Conservation (phyloP, 1,140 invertebrate species). For the Lepidostoma basale region DNA sequence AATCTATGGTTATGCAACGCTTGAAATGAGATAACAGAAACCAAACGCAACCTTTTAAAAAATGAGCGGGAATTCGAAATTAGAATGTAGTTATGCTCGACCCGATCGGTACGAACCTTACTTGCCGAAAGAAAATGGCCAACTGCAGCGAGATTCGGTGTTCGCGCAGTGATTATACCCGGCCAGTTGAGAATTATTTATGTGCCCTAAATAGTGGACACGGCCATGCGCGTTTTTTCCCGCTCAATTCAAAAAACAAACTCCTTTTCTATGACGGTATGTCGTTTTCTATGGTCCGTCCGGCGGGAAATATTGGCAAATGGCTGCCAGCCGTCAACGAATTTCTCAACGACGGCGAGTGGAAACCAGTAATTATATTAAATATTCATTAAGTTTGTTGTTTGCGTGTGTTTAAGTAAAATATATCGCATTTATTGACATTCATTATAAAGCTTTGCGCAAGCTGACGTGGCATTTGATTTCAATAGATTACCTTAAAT, state of each 20-base stretch:
- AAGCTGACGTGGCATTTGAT: no score
- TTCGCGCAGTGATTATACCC: constrained; percentile 17
- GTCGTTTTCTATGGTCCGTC: constrained; percentile 12
- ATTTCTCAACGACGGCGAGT: neutral
- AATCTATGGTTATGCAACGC: no score
- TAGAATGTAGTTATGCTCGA: neutral
- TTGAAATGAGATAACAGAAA: no score
- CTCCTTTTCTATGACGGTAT: constrained; percentile 15
- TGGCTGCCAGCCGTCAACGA: neutral
- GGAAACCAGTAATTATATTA: neutral
- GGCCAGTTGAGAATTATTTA: constrained; percentile 34
- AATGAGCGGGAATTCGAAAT: no score
- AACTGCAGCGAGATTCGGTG: constrained; percentile 27
- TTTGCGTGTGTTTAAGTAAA: no score
- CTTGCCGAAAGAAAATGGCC: constrained; percentile 27
- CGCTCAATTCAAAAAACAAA: neutral
- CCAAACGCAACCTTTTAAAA: neutral
- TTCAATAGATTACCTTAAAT: no score
- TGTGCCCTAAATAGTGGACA: constrained; percentile 38
- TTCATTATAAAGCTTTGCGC: no score
- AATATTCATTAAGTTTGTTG: no score
- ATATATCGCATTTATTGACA: no score
- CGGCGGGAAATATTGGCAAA: constrained; percentile 6
- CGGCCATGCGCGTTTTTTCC: constrained; percentile 1
- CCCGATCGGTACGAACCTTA: constrained; percentile 17